These are phyloP conservation scores for Araneus ventricosus DNA, from an alignment of 1,140 invertebrate genomes.

Conservation along the genomic window DNA sequence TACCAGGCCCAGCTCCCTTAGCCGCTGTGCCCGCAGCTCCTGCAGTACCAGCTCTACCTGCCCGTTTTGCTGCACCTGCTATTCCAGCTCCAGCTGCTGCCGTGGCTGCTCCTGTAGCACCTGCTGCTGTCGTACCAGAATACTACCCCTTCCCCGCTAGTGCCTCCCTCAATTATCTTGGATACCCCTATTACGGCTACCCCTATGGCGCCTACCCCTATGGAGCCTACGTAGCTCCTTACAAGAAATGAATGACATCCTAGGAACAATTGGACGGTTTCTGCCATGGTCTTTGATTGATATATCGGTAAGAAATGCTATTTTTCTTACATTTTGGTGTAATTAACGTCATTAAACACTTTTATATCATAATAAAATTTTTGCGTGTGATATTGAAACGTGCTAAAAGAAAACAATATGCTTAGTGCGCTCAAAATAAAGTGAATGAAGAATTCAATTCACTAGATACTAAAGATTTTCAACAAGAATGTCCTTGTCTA, in stretches of 20 bases:
- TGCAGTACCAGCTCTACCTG: not conserved
- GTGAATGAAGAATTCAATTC: too few relatives aligned
- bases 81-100: not conserved
- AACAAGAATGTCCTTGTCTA: too few relatives aligned
- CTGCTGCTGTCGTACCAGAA: not conserved
- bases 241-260: not conserved
- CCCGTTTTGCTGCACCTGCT: not conserved
- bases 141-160: not conserved
- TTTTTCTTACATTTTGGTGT: too few relatives aligned
- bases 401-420: too few relatives aligned
- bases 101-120: not conserved
- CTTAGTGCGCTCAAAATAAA: too few relatives aligned
- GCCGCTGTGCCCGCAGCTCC: not conserved
- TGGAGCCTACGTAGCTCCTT: too few relatives aligned
- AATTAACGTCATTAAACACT: too few relatives aligned
- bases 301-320: not conserved
- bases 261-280: not conserved
- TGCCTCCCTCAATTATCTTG: not conserved
- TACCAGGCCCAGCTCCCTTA: not conserved
- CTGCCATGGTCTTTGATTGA: not conserved
- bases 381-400: too few relatives aligned
- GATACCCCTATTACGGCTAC: not conserved
- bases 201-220: not conserved
- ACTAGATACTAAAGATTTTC: too few relatives aligned
- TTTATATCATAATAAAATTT: too few relatives aligned